Evolutionary conservation across 2,797 vertebrate genomes (phyloP).

Genomic region (Argyrosomus regius): DNA sequence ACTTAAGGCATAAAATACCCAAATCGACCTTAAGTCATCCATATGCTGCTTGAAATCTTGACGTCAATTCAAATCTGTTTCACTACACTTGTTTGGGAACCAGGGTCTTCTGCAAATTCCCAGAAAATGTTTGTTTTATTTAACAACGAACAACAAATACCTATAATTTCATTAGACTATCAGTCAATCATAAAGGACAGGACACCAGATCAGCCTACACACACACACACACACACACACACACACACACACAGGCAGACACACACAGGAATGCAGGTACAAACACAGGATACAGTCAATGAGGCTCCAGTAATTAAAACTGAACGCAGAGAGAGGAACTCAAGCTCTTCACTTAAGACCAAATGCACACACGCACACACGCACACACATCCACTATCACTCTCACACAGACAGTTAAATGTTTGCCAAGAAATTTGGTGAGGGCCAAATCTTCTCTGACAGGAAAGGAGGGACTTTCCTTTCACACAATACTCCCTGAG

Average conservation of each 20-base stretch:
- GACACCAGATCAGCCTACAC: not conserved
- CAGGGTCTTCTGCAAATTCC: no score
- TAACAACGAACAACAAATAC: no score
- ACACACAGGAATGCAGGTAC: slow-evolving; percentile 13
- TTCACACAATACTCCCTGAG: not conserved
- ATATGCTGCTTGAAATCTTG: no score
- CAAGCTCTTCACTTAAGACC: not conserved
- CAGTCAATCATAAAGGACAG: not conserved
- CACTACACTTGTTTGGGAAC: no score
- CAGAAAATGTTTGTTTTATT: no score
- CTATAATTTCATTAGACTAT: no score
- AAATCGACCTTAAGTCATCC: no score
- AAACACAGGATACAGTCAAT: slow-evolving; percentile 55
- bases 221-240: not conserved
- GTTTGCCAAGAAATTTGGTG: slow-evolving; percentile 24
- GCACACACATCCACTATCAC: not conserved
- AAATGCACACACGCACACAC: not conserved
- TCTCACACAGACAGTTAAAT: not conserved
- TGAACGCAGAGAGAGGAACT: not conserved
- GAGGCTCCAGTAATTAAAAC: slow-evolving; percentile 46
- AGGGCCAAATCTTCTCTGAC: slow-evolving; percentile 13
- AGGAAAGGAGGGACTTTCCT: slow-evolving; percentile 61
- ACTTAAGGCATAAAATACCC: no score
- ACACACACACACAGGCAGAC: slow-evolving; percentile 15
- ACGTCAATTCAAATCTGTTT: no score